phyloP scores from a whole-genome alignment of 2,888 invertebrate species.

The Eilema caniola region DNA sequence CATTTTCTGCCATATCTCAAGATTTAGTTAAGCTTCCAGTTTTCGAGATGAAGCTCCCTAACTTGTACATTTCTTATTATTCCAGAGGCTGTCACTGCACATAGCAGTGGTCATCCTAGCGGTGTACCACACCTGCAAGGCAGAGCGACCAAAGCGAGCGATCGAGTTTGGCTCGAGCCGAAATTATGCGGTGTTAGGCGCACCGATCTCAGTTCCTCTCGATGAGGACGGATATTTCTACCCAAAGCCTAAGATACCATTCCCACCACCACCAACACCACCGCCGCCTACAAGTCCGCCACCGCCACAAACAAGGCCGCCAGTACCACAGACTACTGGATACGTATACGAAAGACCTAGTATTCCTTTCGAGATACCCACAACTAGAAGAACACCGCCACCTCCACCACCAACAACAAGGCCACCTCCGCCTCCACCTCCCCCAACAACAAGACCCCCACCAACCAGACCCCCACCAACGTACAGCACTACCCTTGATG shows the following conservation, averaged over 20 bases:
- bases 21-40: neutral
- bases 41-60: conserved; percentile 6
- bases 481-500: conserved; percentile 29
- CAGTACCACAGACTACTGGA: conserved; percentile 43
- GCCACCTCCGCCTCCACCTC: conserved; percentile 29
- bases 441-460: conserved; percentile 32
- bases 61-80: conserved; percentile 34
- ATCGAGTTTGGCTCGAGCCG: conserved; percentile 71
- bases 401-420: conserved; percentile 32
- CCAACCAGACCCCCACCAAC: conserved; percentile 43
- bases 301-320: conserved; percentile 34
- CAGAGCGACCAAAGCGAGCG: conserved; percentile 69
- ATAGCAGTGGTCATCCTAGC: conserved; percentile 79
- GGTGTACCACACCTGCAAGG: conserved; percentile 74
- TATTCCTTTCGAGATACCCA: conserved; percentile 55
- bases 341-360: conserved; percentile 53
- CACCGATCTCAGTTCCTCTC: conserved; percentile 72
- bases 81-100: conserved; percentile 84
- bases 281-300: conserved; percentile 43
- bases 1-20: neutral
- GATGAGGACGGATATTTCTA: conserved; percentile 84
- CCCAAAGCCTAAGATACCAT: conserved; percentile 77
- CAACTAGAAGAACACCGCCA: conserved; percentile 41
- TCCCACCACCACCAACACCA: conserved; percentile 66
- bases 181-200: conserved; percentile 78